These are phyloP conservation scores for Thaumatotibia leucotreta DNA, from an alignment of 1,140 invertebrate species.

Conservation along the genomic window DNA sequence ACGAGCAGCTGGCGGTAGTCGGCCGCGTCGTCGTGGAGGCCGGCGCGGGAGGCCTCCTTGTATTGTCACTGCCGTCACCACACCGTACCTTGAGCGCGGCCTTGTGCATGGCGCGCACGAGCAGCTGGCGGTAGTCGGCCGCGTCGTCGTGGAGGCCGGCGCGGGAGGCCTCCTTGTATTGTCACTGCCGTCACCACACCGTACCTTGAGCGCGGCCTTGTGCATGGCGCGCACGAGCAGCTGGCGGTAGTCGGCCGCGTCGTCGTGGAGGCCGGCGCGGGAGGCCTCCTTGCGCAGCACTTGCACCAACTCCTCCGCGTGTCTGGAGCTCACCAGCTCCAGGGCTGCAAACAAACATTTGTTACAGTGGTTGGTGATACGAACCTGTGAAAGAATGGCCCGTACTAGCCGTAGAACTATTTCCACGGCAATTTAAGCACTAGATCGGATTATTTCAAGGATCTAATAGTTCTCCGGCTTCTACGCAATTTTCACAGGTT, in stretches of 20 bases:
- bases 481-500: no score
- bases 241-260: slow-evolving; percentile 97
- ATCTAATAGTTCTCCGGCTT: no score
- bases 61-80: no score
- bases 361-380: no score
- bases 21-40: no score
- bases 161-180: no score
- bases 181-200: not conserved
- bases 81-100: slow-evolving; percentile 90
- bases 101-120: slow-evolving; percentile 96
- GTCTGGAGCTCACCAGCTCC: slow-evolving; percentile 94
- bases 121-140: slow-evolving; percentile 95
- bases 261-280: slow-evolving; percentile 96
- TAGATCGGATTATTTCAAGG: no score
- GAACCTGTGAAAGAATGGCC: no score
- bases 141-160: slow-evolving; percentile 96
- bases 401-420: no score
- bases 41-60: no score
- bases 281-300: slow-evolving; percentile 96
- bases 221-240: slow-evolving; percentile 96
- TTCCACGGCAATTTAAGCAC: no score
- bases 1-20: no score
- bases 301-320: slow-evolving; percentile 97
- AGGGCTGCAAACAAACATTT: slow-evolving; percentile 79
- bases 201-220: slow-evolving; percentile 92